Base-by-base conservation (phyloP, 1,140 invertebrate species). In the Mya arenaria region DNA sequence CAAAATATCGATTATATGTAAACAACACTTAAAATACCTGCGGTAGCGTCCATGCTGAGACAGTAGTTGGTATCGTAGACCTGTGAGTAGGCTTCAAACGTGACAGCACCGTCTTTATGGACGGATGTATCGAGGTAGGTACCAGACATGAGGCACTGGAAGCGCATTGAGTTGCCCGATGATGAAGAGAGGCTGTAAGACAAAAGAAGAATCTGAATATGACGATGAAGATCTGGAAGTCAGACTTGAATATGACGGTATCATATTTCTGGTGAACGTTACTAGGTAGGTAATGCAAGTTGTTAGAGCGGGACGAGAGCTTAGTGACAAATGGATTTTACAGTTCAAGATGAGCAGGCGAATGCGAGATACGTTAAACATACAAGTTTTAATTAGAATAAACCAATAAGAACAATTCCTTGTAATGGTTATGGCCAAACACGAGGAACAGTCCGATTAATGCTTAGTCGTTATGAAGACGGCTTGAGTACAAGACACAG, bases 41-140 rank as follows among this genome's bases (percentile, higher is more conserved):
- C 68, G 37, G 44, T 69, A 13, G 23, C 23, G 52, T 82, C 68
- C 41, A 82, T n/a, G n/a, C 72, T 28, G 15, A 82, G 69, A 32
- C 79, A 82, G 32, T 82, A 82, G 68, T 82, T 82, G 34, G 62
- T 62, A 36, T 82, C 79, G 25, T 66, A 82, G 1, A n/a, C 19
- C 8, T 63, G 39, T 5, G 25, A 6, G 23, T 82, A 66, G 10
- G 39, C 65, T 15, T 73, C 69, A 34, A 82, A 82, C 19, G 60
- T 66, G 10, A 41, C 17, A n/a, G 23, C 25, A 8, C 79, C 79
- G 1, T 19, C 17, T n/a, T 74, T 82, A 44, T 63, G 39, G n/a
- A 52, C 23, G n/a, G 58, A 63, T 34, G 71, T 82, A 44, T 82
- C 79, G 8, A 82, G 37, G 34, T 66, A 82, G 5, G 79, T 82